A percentile compares a stretch with the other conserved stretches of the same genome.
phyloP scores from a whole-genome alignment of 2,888 invertebrate species.

The Macaria liturata region DNA sequence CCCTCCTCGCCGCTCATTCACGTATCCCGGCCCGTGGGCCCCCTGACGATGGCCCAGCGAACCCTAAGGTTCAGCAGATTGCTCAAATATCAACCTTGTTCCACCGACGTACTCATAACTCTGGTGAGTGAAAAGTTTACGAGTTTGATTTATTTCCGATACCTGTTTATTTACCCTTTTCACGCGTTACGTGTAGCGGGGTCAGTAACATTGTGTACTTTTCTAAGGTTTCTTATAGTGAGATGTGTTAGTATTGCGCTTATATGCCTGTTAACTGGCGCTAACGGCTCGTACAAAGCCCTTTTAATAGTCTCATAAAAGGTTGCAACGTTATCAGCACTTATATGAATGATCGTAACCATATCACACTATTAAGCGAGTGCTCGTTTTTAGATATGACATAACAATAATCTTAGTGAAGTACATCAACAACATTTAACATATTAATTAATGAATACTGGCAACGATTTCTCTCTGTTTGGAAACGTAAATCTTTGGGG shows the following conservation, averaged over 20 bases:
- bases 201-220: constrained; percentile 21
- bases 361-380: constrained; percentile 20
- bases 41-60: constrained; percentile 86
- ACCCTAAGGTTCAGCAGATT: constrained; percentile 87
- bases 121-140: constrained; percentile 60
- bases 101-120: constrained; percentile 72
- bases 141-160: constrained; percentile 18
- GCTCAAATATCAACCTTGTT: constrained; percentile 85
- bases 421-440: too few species aligned
- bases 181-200: constrained; percentile 15
- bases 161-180: constrained; percentile 21
- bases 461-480: background rate
- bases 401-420: background rate
- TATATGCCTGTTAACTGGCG: constrained; percentile 17
- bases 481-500: background rate
- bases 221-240: constrained; percentile 29
- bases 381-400: constrained; percentile 4
- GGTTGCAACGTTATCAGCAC: constrained; percentile 24
- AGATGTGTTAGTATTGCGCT: constrained; percentile 6
- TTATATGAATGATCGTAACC: constrained; percentile 19
- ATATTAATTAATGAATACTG: too few species aligned
- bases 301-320: constrained; percentile 26
- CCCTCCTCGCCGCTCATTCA: constrained; percentile 72
- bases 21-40: constrained; percentile 73
- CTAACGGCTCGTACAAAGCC: constrained; percentile 18